Evolutionary conservation across 2,113 vertebrate genomes (phyloP).

Genomic region (Trochalopteron elliotii): DNA sequence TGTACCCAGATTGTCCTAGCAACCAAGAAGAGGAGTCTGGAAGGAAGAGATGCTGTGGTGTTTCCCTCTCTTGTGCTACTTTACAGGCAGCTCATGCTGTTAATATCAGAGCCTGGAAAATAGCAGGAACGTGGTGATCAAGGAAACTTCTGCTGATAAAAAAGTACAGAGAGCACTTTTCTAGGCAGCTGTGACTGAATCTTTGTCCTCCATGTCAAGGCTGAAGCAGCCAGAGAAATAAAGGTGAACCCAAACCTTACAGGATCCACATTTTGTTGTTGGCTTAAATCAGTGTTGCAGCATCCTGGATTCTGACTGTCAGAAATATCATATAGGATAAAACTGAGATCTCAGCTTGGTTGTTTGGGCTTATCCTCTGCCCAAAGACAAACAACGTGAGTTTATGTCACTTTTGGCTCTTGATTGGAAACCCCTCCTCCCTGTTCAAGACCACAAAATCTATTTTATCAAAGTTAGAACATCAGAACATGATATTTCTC

Average conservation of each 20-base stretch:
- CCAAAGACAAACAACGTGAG: not conserved
- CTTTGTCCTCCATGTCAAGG: accelerated
- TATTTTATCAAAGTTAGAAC: not conserved
- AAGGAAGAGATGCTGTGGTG: not conserved
- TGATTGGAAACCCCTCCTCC: not conserved
- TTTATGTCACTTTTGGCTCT: not conserved
- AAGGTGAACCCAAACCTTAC: not conserved
- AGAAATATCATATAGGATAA: not conserved
- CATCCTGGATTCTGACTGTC: not conserved
- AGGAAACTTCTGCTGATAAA: not conserved
- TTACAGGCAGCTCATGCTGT: not conserved
- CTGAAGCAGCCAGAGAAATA: not conserved
- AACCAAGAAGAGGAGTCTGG: not conserved
- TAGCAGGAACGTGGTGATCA: not conserved
- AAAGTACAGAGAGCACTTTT: not conserved
- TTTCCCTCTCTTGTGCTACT: not conserved
- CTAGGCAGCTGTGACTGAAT: not conserved
- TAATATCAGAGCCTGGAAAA: not conserved
- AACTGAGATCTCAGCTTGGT: not conserved
- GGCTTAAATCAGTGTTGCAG: not conserved
- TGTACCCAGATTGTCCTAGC: not conserved
- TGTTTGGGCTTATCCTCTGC: not conserved
- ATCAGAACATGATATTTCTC: not conserved
- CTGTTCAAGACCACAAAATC: not conserved
- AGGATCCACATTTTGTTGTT: not conserved